These are phyloP conservation scores for Seriola dumerili DNA, from an alignment of 2,113 vertebrate genomes.

Conservation along the genomic window DNA sequence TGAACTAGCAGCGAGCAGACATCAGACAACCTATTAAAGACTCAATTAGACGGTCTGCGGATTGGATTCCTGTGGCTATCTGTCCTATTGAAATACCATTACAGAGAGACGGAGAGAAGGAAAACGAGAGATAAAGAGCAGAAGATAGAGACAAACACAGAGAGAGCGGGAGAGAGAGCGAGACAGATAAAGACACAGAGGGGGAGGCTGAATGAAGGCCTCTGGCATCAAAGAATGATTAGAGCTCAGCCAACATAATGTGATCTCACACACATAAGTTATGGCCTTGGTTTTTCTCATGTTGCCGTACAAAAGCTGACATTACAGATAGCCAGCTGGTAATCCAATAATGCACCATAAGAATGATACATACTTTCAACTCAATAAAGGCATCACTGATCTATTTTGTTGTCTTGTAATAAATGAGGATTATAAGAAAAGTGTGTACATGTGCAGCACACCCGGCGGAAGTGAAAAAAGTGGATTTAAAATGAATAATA, in stretches of 20 bases:
- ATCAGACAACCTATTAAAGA: slow-evolving; percentile 77
- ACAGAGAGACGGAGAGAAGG: slow-evolving; percentile 56
- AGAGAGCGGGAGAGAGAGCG: slow-evolving; percentile 28
- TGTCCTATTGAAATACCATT: slow-evolving; percentile 78
- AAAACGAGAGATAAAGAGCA: slow-evolving; percentile 67
- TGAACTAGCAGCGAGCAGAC: slow-evolving; percentile 67
- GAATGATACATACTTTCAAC: slow-evolving; percentile 38
- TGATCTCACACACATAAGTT: slow-evolving; percentile 68
- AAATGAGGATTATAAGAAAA: slow-evolving; percentile 21
- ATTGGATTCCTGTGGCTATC: slow-evolving; percentile 78
- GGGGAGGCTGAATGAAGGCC: slow-evolving; percentile 58
- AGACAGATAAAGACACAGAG: slow-evolving; percentile 43
- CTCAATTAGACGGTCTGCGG: slow-evolving; percentile 74
- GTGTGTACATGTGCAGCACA: not conserved
- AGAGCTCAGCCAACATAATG: slow-evolving; percentile 67
- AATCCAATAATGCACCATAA: slow-evolving; percentile 60
- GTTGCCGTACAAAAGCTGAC: slow-evolving; percentile 57
- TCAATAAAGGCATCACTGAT: slow-evolving; percentile 53
- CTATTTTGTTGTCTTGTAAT: slow-evolving; percentile 38
- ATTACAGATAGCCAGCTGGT: slow-evolving; percentile 59
- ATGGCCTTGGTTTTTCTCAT: slow-evolving; percentile 53
- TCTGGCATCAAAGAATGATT: slow-evolving; percentile 70
- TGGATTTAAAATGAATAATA: not conserved
- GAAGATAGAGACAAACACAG: slow-evolving; percentile 60
- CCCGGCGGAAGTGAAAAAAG: not conserved